These are phyloP conservation scores for Alitta virens DNA, from an alignment of 2,888 invertebrate genomes.

Conservation along the genomic window DNA sequence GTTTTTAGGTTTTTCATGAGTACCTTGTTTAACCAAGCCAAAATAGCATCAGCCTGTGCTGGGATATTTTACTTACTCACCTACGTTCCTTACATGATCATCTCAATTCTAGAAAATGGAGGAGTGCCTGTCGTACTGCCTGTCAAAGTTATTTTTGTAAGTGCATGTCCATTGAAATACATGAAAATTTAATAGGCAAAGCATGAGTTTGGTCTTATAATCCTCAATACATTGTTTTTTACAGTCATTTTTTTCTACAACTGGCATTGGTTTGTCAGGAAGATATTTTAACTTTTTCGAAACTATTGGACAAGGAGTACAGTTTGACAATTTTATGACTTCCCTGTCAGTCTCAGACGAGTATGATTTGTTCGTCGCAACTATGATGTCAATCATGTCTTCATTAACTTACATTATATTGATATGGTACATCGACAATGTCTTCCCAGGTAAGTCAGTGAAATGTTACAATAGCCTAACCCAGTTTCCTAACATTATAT, in stretches of 20 bases:
- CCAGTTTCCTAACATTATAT: too few relatives aligned
- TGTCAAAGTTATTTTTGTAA: conserved; percentile 1
- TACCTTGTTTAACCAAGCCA: conserved; percentile 30
- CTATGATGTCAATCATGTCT: conserved; percentile 28
- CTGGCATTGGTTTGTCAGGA: conserved; percentile 51
- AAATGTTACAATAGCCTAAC: too few relatives aligned
- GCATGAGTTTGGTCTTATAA: not conserved
- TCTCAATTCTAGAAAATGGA: conserved; percentile 18
- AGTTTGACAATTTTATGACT: conserved; percentile 19
- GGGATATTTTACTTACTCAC: conserved; percentile 32
- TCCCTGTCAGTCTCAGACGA: conserved; percentile 25
- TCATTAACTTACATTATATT: conserved; percentile 26
- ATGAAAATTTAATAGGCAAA: too few relatives aligned
- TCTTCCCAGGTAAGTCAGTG: conserved; percentile 19
- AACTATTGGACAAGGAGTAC: conserved; percentile 37
- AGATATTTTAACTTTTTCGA: conserved; percentile 54
- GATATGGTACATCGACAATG: conserved; percentile 30
- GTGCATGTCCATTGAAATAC: not conserved
- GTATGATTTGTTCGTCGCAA: conserved; percentile 25
- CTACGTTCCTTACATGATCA: conserved; percentile 34
- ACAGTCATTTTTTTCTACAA: conserved; percentile 40
- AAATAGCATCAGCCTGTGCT: conserved; percentile 33
- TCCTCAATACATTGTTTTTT: not conserved
- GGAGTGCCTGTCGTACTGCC: not conserved
- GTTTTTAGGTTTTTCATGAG: conserved; percentile 30